Conservation (phyloP, 2,113 vertebrate genomes). For the Cephalopterus ornatus region DNA sequence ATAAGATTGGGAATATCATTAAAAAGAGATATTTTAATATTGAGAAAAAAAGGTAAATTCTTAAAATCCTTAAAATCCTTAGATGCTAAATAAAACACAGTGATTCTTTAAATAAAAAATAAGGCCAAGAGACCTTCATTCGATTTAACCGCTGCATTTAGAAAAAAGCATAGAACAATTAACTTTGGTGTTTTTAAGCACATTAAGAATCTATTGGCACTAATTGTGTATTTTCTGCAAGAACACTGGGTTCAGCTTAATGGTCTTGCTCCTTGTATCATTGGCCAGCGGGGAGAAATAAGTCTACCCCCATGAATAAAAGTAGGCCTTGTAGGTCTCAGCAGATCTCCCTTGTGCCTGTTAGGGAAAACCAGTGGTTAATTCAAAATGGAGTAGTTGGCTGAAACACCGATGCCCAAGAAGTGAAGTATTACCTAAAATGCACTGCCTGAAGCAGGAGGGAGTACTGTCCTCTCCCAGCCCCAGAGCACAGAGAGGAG, state of each 20-base stretch:
- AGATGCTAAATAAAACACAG: neutral
- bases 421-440: neutral
- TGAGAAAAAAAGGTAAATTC: neutral
- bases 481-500: neutral
- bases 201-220: neutral
- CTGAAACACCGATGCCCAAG: neutral
- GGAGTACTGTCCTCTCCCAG: fast-evolving
- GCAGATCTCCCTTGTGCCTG: neutral
- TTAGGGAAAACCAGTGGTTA: neutral
- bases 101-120: neutral
- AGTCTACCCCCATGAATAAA: neutral
- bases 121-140: neutral
- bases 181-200: neutral
- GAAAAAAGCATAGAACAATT: neutral
- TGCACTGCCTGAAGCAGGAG: neutral
- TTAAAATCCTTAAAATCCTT: neutral
- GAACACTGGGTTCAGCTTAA: neutral
- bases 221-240: slow-evolving; percentile 6
- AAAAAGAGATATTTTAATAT: neutral
- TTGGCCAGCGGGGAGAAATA: neutral
- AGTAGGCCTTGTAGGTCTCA: neutral
- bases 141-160: neutral
- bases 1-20: neutral
- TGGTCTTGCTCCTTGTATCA: neutral
- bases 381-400: neutral